Evolutionary conservation across 2,797 vertebrate genomes (phyloP).

Genomic region (Potorous gilbertii): DNA sequence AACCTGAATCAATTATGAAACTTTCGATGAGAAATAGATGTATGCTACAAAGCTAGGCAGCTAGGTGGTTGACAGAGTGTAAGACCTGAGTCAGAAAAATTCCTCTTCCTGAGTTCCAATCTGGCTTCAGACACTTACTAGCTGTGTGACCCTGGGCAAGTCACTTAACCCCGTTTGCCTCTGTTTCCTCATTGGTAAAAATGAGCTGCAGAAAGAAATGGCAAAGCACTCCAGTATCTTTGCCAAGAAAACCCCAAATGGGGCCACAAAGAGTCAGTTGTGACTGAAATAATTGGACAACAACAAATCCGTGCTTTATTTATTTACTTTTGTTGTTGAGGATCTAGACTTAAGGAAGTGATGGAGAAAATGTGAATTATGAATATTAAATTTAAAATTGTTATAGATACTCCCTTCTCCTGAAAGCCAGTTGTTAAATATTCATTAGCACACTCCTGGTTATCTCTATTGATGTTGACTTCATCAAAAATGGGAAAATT

Average conservation of each 20-base stretch:
- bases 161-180: too few species aligned
- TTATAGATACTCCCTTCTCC: not conserved
- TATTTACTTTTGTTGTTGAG: not conserved
- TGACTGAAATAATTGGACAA: not conserved
- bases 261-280: not conserved
- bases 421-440: not conserved
- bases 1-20: too few species aligned
- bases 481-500: not conserved
- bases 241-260: not conserved
- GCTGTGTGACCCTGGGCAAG: too few species aligned
- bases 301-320: not conserved
- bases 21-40: too few species aligned
- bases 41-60: too few species aligned
- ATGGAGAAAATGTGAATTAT: not conserved
- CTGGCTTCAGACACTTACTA: too few species aligned
- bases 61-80: too few species aligned
- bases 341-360: not conserved
- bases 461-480: not conserved
- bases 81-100: too few species aligned
- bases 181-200: too few species aligned
- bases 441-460: not conserved
- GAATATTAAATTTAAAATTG: not conserved
- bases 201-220: too few species aligned
- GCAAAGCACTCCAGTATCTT: not conserved
- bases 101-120: too few species aligned